A percentile compares a stretch with the other conserved stretches of the same genome.
Evolutionary conservation across 2,888 invertebrate species (phyloP).

Genomic region (Tetanocera ferruginea): DNA sequence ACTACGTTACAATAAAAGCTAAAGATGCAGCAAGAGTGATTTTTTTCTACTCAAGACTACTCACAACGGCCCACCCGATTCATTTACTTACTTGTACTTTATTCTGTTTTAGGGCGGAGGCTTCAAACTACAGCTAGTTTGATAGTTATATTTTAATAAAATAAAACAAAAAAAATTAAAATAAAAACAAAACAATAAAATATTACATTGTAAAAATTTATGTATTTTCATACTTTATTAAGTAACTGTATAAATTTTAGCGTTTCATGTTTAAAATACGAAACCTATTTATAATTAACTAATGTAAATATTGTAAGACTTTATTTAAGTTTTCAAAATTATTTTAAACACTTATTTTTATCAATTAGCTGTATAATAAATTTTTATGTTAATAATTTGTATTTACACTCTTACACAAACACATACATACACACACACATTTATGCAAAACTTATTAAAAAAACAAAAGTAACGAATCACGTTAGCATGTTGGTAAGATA

Average conservation of each 20-base stretch:
- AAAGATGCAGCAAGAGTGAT: conserved; percentile 32
- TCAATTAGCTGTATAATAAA: conserved; percentile 36
- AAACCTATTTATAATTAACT: conserved; percentile 20
- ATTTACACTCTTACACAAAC: conserved; percentile 14
- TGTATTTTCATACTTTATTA: conserved; percentile 34
- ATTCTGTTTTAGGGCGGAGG: conserved; percentile 21
- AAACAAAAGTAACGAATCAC: conserved; percentile 16
- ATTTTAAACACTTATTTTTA: conserved; percentile 23
- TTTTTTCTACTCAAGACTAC: conserved; percentile 21
- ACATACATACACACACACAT: conserved; percentile 29
- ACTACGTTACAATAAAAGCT: conserved; percentile 29
- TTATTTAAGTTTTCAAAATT: conserved; percentile 31
- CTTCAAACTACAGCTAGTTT: conserved; percentile 26
- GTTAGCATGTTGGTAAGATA: conserved; percentile 51
- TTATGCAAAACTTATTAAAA: conserved; percentile 16
- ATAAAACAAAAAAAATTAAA: not conserved
- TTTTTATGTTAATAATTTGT: conserved; percentile 14
- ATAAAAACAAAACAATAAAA: conserved; percentile 2
- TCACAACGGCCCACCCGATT: conserved; percentile 27
- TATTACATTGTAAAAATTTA: conserved; percentile 30
- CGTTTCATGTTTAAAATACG: conserved; percentile 22
- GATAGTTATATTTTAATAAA: conserved; percentile 26
- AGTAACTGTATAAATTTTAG: conserved; percentile 32
- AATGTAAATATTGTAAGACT: conserved; percentile 32
- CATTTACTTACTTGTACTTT: conserved; percentile 20